Evolutionary conservation across 2,113 vertebrate species (phyloP).

Genomic region (Bufo bufo): DNA sequence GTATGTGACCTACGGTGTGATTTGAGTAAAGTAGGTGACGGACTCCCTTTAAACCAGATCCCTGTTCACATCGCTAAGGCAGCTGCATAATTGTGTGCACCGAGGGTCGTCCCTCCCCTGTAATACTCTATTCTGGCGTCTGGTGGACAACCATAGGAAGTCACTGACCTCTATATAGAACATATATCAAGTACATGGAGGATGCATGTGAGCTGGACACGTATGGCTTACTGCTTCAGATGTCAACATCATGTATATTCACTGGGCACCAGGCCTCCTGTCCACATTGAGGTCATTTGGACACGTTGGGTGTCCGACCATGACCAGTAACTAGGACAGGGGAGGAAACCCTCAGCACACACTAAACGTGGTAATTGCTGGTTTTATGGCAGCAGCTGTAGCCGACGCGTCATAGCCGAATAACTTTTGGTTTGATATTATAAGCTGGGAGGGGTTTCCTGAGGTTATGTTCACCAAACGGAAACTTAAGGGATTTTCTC

Average conservation of each 20-base stretch:
- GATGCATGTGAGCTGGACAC: neutral
- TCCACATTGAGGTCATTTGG: neutral
- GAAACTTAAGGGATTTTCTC: neutral
- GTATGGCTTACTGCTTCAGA: neutral
- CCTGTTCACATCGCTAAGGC: neutral
- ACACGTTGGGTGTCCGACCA: neutral
- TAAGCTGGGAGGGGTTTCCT: neutral
- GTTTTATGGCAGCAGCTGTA: neutral
- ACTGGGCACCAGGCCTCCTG: too few species aligned
- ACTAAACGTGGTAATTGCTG: neutral
- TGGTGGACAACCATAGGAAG: neutral
- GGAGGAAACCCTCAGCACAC: neutral
- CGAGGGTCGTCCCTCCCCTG: neutral
- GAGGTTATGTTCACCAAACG: neutral
- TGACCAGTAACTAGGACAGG: neutral
- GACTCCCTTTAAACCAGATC: neutral
- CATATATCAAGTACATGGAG: neutral
- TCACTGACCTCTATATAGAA: neutral
- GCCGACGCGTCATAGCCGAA: neutral
- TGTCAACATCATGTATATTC: neutral
- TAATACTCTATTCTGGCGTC: too few species aligned
- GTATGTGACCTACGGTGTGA: too few species aligned
- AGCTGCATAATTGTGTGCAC: neutral
- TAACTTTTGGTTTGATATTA: neutral
- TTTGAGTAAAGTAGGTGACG: too few species aligned